Evolutionary conservation across 1,140 invertebrate species (phyloP).

Genomic region (Ceratosolen fusciceps): DNA sequence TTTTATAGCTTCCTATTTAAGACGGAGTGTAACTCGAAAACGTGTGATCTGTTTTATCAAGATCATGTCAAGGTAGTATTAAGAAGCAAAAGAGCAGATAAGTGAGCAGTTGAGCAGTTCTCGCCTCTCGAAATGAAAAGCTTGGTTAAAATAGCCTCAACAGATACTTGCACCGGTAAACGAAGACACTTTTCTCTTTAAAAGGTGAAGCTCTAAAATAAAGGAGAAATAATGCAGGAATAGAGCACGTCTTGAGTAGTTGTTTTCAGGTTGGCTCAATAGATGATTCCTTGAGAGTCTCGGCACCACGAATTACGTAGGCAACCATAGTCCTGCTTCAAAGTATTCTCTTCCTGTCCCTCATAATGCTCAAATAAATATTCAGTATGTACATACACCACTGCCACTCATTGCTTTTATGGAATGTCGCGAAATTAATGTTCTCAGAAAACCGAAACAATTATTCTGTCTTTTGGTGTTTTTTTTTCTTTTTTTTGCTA

Average conservation of each 20-base stretch:
- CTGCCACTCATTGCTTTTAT: too few species aligned
- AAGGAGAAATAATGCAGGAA: too few species aligned
- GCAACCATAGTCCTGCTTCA: not conserved
- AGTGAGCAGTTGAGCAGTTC: too few species aligned
- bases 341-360: constrained; percentile 6
- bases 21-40: too few species aligned
- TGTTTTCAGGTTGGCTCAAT: not conserved
- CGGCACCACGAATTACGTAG: constrained; percentile 27
- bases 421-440: too few species aligned
- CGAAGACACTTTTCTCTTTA: not conserved
- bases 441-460: too few species aligned
- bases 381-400: not conserved
- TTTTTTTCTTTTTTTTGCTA: too few species aligned
- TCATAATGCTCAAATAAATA: not conserved
- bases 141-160: not conserved
- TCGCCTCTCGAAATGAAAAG: too few species aligned
- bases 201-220: not conserved
- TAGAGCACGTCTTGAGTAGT: not conserved
- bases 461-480: too few species aligned
- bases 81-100: not conserved
- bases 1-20: too few species aligned
- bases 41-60: not conserved
- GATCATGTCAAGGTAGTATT: not conserved
- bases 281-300: constrained; percentile 28
- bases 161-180: not conserved